Evolutionary conservation across 2,888 invertebrate genomes (phyloP), one percentile per base, ranked within the genome.

Genomic region (Dolichomitus sp.): DNA sequence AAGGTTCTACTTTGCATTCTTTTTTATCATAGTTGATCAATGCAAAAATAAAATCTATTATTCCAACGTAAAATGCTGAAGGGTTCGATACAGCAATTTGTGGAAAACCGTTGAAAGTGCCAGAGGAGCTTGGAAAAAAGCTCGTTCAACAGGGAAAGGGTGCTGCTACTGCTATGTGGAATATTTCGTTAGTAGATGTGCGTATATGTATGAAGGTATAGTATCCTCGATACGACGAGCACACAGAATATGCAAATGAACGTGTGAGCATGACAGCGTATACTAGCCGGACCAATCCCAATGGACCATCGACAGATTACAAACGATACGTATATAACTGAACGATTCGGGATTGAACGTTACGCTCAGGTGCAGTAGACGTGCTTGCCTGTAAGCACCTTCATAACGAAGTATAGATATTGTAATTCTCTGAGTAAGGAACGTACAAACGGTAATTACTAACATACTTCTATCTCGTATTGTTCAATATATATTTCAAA

Each of bases 241-340:
- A 70, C 50, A 79, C 54, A 23, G 72, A 69, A 52, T 59, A 73
- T 79, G 83, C 66, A 81, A 84, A 86, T 85, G 76, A 40, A 63
- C 50, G 17, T n/a, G 23, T 14, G 65, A 40, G 52, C 17, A 33
- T 17, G 74, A 66, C 45, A 68, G 76, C 52, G 57, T 75, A 30
- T 59, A 74, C 61, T 27, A 40, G 72, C 57, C 19, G 33, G 45
- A 52, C 57, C 72, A 52, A 48, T 54, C 72, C 63, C 74, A 37
- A 78, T 54, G 61, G 69, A 23, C 78, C 63, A 66, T 70, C 61
- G 73, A 66, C 45, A 68, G 72, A 78, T 77, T 70, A 78, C 81
- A 81, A 81, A 81, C 57, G 78, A 42, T 66, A 59, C 72, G 40
- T 65, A 78, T 65, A 78, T 66, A 66, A 78, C 42, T 54, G 37